Evolutionary conservation across 2,888 invertebrate genomes (phyloP), one percentile per base, ranked within the genome.

Genomic region (Mactromeris polynyma): DNA sequence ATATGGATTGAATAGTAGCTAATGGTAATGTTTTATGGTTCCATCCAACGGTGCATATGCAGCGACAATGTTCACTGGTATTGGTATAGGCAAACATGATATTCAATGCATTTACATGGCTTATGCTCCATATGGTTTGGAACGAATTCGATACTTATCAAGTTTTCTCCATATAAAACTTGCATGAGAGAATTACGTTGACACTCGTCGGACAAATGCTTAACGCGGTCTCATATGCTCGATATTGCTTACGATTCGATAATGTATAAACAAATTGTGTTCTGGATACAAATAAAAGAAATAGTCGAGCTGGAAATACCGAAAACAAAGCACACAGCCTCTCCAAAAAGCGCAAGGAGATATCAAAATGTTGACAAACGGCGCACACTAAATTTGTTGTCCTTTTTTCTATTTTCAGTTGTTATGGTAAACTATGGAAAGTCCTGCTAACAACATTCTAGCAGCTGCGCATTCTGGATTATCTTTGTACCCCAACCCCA

Each of bases 381-480:
- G 0, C 26, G n/a, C 3, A 26, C 36, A 73, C 26, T 73, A 73
- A 73, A 33, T 14, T 36, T 81, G 33, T 58, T 69, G 2, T 84
- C 42, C 19, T 26, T 77, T 81, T 84, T 80, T 81, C 31, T 82
- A 36, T 81, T 93, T 94, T 54, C 93, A 95, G 94, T 92, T 93
- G 94, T 93, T 88, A 94, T 95, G 94, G 89, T 88, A 91, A 89
- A 94, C 64, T 86, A 95, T 95, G 95, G 95, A 96, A 92, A 93
- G 94, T 69, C 93, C 94, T 79, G 93, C 93, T 84, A 95, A 94
- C 92, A 94, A 95, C 85, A 93, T 96, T 82, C 87, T 94, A 93
- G 93, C 93, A 40, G 93, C 93, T 42, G 94, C 95, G 81, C 96
- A 96, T 87, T 94, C 95, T 33, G 93, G 94, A 79, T 90, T 95